phyloP scores from a whole-genome alignment of 2,797 vertebrate species.

The Melanotaenia trifasciata region DNA sequence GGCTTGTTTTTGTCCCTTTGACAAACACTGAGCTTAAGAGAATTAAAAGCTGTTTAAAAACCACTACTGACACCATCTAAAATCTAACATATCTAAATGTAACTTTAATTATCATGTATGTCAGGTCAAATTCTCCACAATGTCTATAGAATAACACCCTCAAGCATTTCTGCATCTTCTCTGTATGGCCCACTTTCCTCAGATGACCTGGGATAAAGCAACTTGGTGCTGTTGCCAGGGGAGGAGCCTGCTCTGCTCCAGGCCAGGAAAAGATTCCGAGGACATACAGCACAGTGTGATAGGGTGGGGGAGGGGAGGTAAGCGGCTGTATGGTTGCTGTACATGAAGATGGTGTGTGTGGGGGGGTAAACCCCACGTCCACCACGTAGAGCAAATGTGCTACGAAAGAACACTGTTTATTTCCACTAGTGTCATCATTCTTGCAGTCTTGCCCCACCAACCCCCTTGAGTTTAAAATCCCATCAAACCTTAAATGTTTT shows the following conservation, averaged over 20 bases:
- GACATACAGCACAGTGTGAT: constrained; percentile 64
- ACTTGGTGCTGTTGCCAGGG: constrained; percentile 76
- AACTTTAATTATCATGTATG: not conserved
- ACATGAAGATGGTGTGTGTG: constrained; percentile 33
- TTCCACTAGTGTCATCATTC: constrained; percentile 65
- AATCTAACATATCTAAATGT: constrained; percentile 4
- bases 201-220: constrained; percentile 80
- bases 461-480: constrained; percentile 8
- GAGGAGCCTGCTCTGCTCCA: constrained; percentile 74
- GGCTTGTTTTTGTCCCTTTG: not conserved
- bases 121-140: constrained; percentile 6
- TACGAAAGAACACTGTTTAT: constrained; percentile 21
- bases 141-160: constrained; percentile 27
- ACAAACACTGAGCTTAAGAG: not conserved
- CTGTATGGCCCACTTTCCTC: constrained; percentile 79
- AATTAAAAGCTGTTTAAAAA: not conserved
- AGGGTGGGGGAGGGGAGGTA: constrained; percentile 68
- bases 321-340: constrained; percentile 61
- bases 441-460: constrained; percentile 24
- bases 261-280: constrained; percentile 67
- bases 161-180: constrained; percentile 44
- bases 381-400: constrained; percentile 31
- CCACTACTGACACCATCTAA: not conserved
- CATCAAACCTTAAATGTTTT: constrained; percentile 27
- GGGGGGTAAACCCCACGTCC: constrained; percentile 22